Conservation (phyloP, 2,113 vertebrate species). For the Nannobrachium achirus region DNA sequence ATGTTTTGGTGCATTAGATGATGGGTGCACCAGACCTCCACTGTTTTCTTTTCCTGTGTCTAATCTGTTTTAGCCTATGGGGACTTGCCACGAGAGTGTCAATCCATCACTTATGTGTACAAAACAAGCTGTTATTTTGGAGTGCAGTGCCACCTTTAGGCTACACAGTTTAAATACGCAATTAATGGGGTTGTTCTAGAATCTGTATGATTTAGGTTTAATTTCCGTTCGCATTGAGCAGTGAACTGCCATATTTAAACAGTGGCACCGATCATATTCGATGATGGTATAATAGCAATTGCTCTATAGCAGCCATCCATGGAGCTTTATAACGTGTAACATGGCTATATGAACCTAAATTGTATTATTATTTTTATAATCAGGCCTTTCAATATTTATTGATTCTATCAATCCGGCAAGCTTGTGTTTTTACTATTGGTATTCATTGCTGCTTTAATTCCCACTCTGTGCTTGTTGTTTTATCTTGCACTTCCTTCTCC, state of each 20-base stretch:
- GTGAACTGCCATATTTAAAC: conserved; percentile 39
- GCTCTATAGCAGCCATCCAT: conserved; percentile 41
- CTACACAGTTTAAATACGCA: conserved; percentile 57
- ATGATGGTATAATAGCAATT: conserved; percentile 51
- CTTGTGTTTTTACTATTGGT: conserved; percentile 68
- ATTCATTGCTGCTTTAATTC: conserved; percentile 68
- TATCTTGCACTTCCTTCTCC: conserved; percentile 41
- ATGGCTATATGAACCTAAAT: conserved; percentile 59
- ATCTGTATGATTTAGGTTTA: conserved; percentile 27
- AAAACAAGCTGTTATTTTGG: conserved; percentile 50
- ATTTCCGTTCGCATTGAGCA: conserved; percentile 31
- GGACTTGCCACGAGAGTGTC: conserved; percentile 55
- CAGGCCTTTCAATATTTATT: conserved; percentile 83
- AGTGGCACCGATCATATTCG: conserved; percentile 47
- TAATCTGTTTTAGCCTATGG: conserved; percentile 57
- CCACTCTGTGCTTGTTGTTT: conserved; percentile 37
- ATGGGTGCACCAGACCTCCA: conserved; percentile 23
- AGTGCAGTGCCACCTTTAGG: conserved; percentile 78
- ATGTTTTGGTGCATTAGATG: conserved; percentile 10
- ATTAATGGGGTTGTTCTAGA: conserved; percentile 27
- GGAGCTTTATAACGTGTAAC: conserved; percentile 69
- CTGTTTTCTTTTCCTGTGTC: conserved; percentile 25
- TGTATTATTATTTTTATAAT: conserved; percentile 71
- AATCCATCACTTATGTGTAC: conserved; percentile 44
- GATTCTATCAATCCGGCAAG: conserved; percentile 76